These are phyloP conservation scores for Drosophila sulfurigaster DNA, from an alignment of 1,140 invertebrate genomes.

Conservation along the genomic window DNA sequence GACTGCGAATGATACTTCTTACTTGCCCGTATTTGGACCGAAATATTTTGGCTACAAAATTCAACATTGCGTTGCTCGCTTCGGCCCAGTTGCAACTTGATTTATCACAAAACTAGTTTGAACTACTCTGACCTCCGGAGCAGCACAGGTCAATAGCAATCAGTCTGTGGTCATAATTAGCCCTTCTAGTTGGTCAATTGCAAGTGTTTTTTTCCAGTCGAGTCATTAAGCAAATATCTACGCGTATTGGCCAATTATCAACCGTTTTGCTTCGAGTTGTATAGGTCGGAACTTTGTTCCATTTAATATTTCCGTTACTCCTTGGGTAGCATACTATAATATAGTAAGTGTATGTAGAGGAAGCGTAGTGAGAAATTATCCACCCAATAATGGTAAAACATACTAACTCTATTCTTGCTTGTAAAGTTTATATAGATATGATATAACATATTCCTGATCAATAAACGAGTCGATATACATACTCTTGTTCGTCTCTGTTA, in stretches of 20 bases:
- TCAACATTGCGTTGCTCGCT: slow-evolving; percentile 16
- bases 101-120: neutral
- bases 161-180: slow-evolving; percentile 19
- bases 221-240: slow-evolving; percentile 11
- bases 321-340: too few species aligned
- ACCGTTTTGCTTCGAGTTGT: too few species aligned
- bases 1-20: slow-evolving; percentile 53
- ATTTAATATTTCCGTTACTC: too few species aligned
- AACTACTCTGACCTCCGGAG: slow-evolving; percentile 12
- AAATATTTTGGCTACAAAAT: slow-evolving; percentile 22
- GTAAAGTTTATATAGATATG: too few species aligned
- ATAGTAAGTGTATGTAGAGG: too few species aligned
- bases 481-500: too few species aligned
- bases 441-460: too few species aligned
- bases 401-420: too few species aligned
- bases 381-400: too few species aligned
- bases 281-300: too few species aligned
- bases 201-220: slow-evolving; percentile 17
- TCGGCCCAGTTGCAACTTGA: slow-evolving; percentile 14
- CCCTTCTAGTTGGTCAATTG: slow-evolving; percentile 26
- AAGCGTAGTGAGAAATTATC: too few species aligned
- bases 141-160: slow-evolving; percentile 17
- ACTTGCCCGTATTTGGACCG: slow-evolving; percentile 57
- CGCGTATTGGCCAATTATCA: slow-evolving; percentile 7
- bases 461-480: too few species aligned